phyloP scores from a whole-genome alignment of 2,888 invertebrate species.

The Ophion ventricosus region DNA sequence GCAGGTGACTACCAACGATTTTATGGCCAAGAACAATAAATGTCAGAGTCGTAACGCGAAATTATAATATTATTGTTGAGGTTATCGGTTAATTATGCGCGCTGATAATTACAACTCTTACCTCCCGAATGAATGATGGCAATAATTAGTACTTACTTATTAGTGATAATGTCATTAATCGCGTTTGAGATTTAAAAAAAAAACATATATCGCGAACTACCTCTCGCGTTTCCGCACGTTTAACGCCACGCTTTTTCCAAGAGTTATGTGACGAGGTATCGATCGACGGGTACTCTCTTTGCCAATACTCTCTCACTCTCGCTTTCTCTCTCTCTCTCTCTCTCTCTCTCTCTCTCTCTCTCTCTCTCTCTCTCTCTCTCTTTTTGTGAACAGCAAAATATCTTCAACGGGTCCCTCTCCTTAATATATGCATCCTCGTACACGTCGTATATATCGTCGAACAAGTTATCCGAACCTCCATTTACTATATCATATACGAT shows the following conservation, averaged over 20 bases:
- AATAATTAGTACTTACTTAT: conserved; percentile 39
- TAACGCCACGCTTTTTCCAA: conserved; percentile 40
- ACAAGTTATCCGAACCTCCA: conserved; percentile 56
- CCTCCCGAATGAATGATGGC: conserved; percentile 1
- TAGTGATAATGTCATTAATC: conserved; percentile 39
- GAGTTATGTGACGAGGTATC: conserved; percentile 60
- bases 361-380: not conserved
- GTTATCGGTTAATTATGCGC: conserved; percentile 14
- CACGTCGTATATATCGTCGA: conserved; percentile 61
- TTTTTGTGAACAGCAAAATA: conserved; percentile 27
- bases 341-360: not conserved
- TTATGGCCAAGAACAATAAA: not conserved
- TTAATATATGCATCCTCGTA: conserved; percentile 59
- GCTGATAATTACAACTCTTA: not conserved
- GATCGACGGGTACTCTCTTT: conserved; percentile 58
- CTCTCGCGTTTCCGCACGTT: conserved; percentile 9
- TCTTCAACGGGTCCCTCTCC: conserved; percentile 32
- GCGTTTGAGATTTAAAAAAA: conserved; percentile 20
- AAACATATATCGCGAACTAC: conserved; percentile 9
- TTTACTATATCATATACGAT: conserved; percentile 42
- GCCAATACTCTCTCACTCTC: not conserved
- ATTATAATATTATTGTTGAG: not conserved
- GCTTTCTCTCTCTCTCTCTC: conserved; percentile 1
- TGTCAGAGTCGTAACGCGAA: too few species aligned
- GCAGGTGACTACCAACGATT: not conserved